A percentile compares a stretch with the other conserved stretches of the same genome.
These are phyloP conservation scores for Orientallactaga bullata DNA, from an alignment of 2,113 vertebrate genomes.

Conservation along the genomic window DNA sequence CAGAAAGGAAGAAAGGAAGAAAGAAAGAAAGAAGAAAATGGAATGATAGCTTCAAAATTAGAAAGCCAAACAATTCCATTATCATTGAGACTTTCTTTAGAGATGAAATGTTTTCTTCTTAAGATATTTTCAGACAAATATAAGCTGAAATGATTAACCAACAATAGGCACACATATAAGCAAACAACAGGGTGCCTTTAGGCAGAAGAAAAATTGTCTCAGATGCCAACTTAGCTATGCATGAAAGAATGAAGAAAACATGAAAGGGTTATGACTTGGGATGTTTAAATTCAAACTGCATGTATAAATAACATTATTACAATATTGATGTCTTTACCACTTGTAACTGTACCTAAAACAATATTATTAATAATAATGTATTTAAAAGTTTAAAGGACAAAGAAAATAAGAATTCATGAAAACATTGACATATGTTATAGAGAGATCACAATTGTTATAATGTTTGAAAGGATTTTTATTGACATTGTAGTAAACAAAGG, in stretches of 20 bases:
- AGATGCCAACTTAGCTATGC: neutral
- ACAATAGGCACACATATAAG: neutral
- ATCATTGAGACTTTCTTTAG: neutral
- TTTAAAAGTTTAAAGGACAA: neutral
- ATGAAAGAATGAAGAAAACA: neutral
- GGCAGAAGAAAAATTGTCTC: neutral
- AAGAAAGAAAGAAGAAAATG: neutral
- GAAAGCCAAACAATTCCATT: neutral
- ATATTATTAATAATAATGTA: neutral
- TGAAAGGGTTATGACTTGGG: neutral
- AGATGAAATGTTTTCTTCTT: neutral
- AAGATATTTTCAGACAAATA: slow-evolving; percentile 23
- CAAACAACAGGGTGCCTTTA: neutral
- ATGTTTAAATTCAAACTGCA: neutral
- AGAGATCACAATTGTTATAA: neutral
- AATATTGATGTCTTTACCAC: too few relatives aligned
- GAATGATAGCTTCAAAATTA: neutral
- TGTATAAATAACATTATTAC: neutral
- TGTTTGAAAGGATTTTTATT: neutral
- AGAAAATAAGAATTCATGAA: neutral
- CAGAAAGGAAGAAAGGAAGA: neutral
- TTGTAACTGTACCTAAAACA: neutral
- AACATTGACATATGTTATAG: neutral
- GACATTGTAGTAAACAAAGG: neutral
- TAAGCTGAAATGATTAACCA: slow-evolving; percentile 26